A percentile compares a stretch with the other conserved stretches of the same genome.
These are phyloP conservation scores for Prochilodus magdalenae DNA, from an alignment of 2,113 vertebrate species.

Conservation along the genomic window DNA sequence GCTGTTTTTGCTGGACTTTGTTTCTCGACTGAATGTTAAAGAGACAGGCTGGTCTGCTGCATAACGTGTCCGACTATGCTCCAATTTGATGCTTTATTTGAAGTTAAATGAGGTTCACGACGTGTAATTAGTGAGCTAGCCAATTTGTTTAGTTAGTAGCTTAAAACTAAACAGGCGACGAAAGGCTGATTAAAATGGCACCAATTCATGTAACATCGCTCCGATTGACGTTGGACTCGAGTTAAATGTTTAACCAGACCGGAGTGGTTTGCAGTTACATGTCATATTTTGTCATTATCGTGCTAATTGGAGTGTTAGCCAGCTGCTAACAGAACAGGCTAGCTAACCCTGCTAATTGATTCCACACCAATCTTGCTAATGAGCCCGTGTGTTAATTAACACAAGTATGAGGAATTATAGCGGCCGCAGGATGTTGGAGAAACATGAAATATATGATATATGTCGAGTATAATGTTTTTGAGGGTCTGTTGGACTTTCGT, in stretches of 20 bases:
- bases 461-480: conserved; percentile 12
- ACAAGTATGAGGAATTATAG: conserved; percentile 31
- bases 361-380: conserved; percentile 74
- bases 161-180: conserved; percentile 54
- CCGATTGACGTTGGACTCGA: conserved; percentile 18
- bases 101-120: conserved; percentile 39
- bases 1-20: conserved; percentile 10
- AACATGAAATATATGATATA: not conserved
- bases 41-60: not conserved
- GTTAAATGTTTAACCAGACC: not conserved
- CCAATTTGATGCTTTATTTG: conserved; percentile 24
- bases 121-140: conserved; percentile 74
- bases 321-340: conserved; percentile 33
- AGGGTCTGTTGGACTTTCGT: conserved; percentile 32
- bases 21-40: not conserved
- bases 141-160: conserved; percentile 56
- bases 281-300: conserved; percentile 33
- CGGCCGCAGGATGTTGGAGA: not conserved
- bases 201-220: not conserved
- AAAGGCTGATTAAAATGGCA: not conserved
- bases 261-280: not conserved
- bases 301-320: conserved; percentile 38
- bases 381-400: conserved; percentile 77
- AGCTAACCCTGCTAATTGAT: conserved; percentile 79
- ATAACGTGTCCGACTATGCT: not conserved